Evolutionary conservation across 2,797 vertebrate species (phyloP).

Genomic region (Sphenopsis melanotis): DNA sequence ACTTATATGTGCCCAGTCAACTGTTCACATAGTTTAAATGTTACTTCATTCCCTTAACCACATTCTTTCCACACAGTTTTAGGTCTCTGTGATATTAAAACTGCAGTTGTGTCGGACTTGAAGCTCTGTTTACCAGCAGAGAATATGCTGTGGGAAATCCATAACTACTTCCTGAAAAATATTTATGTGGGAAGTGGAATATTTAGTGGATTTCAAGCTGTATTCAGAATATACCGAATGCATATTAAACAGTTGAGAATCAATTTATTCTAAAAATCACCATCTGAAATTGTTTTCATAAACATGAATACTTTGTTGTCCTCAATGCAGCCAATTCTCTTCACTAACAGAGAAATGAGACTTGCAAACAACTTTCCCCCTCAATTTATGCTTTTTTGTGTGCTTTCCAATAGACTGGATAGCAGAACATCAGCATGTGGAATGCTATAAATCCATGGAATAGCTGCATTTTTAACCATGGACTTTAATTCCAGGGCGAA

Average conservation of each 20-base stretch:
- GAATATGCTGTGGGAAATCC: neutral
- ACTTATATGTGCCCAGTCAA: constrained; percentile 70
- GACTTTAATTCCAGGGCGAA: constrained; percentile 68
- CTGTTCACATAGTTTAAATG: constrained; percentile 75
- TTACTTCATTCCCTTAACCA: constrained; percentile 78
- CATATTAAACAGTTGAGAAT: neutral
- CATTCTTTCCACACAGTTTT: constrained; percentile 72
- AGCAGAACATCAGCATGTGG: constrained; percentile 8
- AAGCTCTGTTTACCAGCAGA: constrained; percentile 9
- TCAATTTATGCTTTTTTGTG: neutral
- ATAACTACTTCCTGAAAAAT: neutral
- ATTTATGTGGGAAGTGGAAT: neutral
- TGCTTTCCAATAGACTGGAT: neutral
- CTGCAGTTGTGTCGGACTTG: neutral
- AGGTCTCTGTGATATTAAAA: constrained; percentile 31
- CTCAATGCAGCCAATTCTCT: constrained; percentile 1
- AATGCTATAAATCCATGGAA: constrained; percentile 37
- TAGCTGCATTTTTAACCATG: constrained; percentile 45
- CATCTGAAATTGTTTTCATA: neutral
- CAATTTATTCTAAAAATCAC: neutral
- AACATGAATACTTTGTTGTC: neutral
- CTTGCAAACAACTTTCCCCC: constrained; percentile 48
- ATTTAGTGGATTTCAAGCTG: neutral
- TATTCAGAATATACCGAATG: neutral
- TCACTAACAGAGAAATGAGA: neutral